These are phyloP conservation scores for Borostomias antarcticus DNA, from an alignment of 2,797 vertebrate species.

Conservation along the genomic window DNA sequence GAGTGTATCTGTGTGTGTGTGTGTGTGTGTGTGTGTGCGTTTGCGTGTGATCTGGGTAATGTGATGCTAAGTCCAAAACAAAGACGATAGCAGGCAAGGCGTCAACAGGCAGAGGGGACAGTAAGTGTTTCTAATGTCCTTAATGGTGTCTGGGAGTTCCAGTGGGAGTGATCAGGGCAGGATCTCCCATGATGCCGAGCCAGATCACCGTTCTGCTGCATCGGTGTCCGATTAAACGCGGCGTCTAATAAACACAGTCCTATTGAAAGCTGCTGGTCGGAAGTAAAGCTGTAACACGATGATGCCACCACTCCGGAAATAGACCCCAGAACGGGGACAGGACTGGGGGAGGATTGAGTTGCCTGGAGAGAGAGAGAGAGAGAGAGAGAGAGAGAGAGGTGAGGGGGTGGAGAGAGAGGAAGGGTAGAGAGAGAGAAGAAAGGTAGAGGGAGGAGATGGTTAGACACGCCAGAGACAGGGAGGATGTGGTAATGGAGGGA, in stretches of 20 bases:
- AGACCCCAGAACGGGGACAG: slow-evolving; percentile 43
- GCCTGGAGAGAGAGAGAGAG: neutral
- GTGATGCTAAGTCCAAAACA: neutral
- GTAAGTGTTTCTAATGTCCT: neutral
- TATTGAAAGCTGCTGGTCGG: slow-evolving; percentile 48
- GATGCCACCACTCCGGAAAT: slow-evolving; percentile 51
- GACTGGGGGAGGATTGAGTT: slow-evolving; percentile 23
- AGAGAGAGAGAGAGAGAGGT: neutral
- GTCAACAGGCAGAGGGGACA: neutral
- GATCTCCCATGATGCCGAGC: slow-evolving; percentile 16
- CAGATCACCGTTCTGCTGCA: slow-evolving; percentile 43
- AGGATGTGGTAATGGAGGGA: slow-evolving; percentile 3
- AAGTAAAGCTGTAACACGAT: slow-evolving; percentile 56
- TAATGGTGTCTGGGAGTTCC: neutral
- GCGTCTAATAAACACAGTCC: slow-evolving; percentile 43
- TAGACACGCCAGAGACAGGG: neutral
- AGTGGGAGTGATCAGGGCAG: neutral
- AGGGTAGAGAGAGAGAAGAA: neutral
- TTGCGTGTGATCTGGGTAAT: neutral
- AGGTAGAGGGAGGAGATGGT: slow-evolving; percentile 11
- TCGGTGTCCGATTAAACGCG: slow-evolving; percentile 48
- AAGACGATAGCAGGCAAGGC: neutral
- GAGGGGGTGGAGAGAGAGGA: neutral
- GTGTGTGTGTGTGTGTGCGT: neutral
- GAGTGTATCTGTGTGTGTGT: neutral